Base-by-base conservation (phyloP, 2,797 vertebrate genomes). In the Zonotrichia albicollis region DNA sequence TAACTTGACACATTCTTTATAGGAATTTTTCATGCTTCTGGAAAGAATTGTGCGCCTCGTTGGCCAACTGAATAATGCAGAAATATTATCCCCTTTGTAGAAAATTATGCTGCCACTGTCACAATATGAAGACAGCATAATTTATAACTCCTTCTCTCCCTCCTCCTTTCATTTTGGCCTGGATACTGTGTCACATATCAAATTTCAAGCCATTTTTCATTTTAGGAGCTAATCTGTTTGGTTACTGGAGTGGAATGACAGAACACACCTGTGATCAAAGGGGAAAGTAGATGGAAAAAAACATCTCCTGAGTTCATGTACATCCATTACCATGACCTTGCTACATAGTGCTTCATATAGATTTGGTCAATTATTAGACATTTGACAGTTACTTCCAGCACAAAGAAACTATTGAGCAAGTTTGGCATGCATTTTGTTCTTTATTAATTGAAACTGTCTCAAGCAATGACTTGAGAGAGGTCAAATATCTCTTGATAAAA, bases 191-290 rank as follows among this genome's bases (percentile, higher is more conserved):
- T 58, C 79, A 95, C 94, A 89, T 97, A 94, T 95, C 87, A 73
- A 73, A 89, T 95, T 94, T 81, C 94, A 94, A 91, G 88, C 30
- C 36, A 78, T 88, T 84, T 94, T 93, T 89, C 89, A 71, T 95
- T 93, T 93, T 84, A 78, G 61, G 73, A 93, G 91, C n/a, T 95
- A 94, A 91, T 92, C 96, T 90, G 68, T 88, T 94, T 38, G 80
- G 91, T 90, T 93, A 93, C 84, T 96, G 94, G 85, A 89, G 73
- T 93, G 82, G 84, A 97, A 95, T 87, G 94, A 94, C 83, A 76
- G 94, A 89, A 87, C 72, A 88, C 81, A 96, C 94, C 93, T 94
- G 89, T 85, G 92, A 95, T 97, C 96, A 95, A 95, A 97, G 96
- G 45, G 80, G 40, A 95, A 83, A 34, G 66, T 76, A 90, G 30